A percentile compares a stretch with the other conserved stretches of the same genome.
phyloP scores from a whole-genome alignment of 2,113 vertebrate genomes.

The Aix galericulata region DNA sequence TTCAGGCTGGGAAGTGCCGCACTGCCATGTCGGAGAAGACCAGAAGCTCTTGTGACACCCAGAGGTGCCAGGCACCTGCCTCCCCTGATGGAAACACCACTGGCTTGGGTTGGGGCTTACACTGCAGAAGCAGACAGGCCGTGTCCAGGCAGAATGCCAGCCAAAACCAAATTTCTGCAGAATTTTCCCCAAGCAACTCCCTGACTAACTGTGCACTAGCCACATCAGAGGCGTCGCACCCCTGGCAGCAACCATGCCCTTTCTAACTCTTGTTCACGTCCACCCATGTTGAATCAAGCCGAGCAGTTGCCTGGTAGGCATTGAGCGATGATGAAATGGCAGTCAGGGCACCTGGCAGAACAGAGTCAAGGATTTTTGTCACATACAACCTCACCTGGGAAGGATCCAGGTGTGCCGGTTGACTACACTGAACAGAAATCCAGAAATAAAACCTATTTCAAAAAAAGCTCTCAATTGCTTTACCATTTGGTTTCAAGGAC shows the following conservation, averaged over 20 bases:
- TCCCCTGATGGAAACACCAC: accelerated
- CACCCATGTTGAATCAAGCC: background rate
- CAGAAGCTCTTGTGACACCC: accelerated
- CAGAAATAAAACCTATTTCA: background rate
- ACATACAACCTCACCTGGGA: background rate
- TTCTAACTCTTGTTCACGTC: background rate
- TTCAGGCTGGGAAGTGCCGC: background rate
- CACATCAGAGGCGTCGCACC: background rate
- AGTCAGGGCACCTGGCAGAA: background rate
- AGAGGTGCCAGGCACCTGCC: background rate
- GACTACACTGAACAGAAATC: background rate
- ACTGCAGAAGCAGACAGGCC: background rate
- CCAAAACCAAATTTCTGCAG: background rate
- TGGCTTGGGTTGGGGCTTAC: background rate
- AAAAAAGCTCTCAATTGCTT: background rate
- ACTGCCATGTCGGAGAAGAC: background rate
- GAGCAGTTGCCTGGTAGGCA: accelerated
- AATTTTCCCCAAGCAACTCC: background rate
- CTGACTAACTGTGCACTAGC: background rate
- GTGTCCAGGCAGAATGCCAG: background rate
- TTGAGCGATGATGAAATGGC: background rate
- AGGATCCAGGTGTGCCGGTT: background rate
- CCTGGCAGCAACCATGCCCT: background rate
- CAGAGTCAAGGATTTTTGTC: background rate
- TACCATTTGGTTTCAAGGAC: background rate